phyloP scores from a whole-genome alignment of 1,140 invertebrate species.

The Drepana arcuata region DNA sequence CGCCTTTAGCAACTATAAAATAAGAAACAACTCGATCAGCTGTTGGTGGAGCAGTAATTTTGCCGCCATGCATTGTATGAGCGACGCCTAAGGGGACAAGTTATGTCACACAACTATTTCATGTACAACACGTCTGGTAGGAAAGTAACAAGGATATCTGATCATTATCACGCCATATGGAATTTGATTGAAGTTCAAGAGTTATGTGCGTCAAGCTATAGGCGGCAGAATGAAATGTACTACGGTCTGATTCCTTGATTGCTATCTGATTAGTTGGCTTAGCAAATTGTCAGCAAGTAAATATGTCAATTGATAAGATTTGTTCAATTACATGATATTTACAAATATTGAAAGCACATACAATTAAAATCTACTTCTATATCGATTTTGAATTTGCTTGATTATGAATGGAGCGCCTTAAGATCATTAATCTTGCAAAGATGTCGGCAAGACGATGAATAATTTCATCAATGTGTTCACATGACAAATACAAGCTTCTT shows the following conservation, averaged over 20 bases:
- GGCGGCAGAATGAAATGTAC: slow-evolving; percentile 12
- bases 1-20: neutral
- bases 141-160: slow-evolving; percentile 64
- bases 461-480: too few species aligned
- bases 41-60: slow-evolving; percentile 15
- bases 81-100: slow-evolving; percentile 48
- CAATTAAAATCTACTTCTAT: too few species aligned
- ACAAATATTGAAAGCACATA: neutral
- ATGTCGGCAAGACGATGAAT: too few species aligned
- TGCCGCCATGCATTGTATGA: slow-evolving; percentile 27
- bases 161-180: slow-evolving; percentile 40
- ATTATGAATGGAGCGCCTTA: too few species aligned
- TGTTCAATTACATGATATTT: slow-evolving; percentile 2
- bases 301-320: slow-evolving; percentile 23
- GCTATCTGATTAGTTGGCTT: slow-evolving; percentile 28
- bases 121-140: slow-evolving; percentile 34
- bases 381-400: too few species aligned
- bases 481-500: too few species aligned
- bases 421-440: too few species aligned
- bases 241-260: slow-evolving; percentile 35
- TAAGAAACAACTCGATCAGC: neutral
- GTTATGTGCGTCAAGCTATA: slow-evolving; percentile 12
- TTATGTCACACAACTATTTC: slow-evolving; percentile 55
- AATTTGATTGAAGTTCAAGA: slow-evolving; percentile 37
- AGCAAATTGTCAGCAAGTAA: slow-evolving; percentile 24